A percentile compares a stretch with the other conserved stretches of the same genome.
Conservation (phyloP, 2,797 vertebrate genomes). For the Lophius americanus region DNA sequence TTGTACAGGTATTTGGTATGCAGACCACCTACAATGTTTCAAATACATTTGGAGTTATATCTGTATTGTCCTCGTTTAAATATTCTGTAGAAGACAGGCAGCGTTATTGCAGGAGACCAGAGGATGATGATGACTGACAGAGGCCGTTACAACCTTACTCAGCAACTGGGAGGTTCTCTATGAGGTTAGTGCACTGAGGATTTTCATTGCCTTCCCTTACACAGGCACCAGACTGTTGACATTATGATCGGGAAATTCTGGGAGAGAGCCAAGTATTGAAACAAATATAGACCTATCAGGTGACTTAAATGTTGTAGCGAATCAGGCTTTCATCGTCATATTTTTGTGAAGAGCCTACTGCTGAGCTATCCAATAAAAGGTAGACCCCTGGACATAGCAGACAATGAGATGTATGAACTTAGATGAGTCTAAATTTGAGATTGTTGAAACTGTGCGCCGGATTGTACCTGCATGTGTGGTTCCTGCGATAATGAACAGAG, state of each 20-base stretch:
- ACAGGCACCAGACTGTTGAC: slow-evolving; percentile 32
- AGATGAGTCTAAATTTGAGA: too few relatives aligned
- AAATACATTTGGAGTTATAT: too few relatives aligned
- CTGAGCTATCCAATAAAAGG: too few relatives aligned
- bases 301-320: slow-evolving; percentile 44
- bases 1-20: too few relatives aligned
- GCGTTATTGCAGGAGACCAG: slow-evolving; percentile 33
- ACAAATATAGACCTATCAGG: slow-evolving; percentile 42
- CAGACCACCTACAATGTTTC: too few relatives aligned
- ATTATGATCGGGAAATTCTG: slow-evolving; percentile 41
- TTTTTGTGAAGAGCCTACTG: too few relatives aligned
- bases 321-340: too few relatives aligned
- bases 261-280: slow-evolving; percentile 37
- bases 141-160: slow-evolving; percentile 31
- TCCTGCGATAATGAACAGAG: too few relatives aligned
- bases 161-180: slow-evolving; percentile 37
- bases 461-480: too few relatives aligned
- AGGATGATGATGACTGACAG: slow-evolving; percentile 31
- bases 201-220: slow-evolving; percentile 43
- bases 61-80: slow-evolving; percentile 25
- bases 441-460: too few relatives aligned
- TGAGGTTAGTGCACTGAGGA: slow-evolving; percentile 18
- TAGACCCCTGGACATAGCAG: too few relatives aligned
- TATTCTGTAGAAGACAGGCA: slow-evolving; percentile 35
- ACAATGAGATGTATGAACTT: too few relatives aligned